Conservation (phyloP, 2,113 vertebrate species). For the Todiramphus chloris region DNA sequence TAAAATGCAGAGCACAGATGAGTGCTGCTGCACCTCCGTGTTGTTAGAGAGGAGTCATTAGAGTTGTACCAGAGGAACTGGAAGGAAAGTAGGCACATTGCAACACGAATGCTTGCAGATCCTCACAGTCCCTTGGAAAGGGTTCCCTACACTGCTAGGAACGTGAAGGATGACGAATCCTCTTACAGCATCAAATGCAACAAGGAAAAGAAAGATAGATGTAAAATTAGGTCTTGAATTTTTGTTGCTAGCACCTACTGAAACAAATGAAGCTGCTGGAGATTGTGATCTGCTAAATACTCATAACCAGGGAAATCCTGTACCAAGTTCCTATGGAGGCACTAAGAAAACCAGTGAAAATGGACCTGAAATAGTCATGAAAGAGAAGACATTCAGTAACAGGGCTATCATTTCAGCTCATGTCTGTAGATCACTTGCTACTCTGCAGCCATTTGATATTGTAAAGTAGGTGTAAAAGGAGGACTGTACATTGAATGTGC, state of each 20-base stretch:
- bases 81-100: background rate
- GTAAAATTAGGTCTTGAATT: background rate
- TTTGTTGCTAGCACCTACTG: background rate
- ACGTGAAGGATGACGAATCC: background rate
- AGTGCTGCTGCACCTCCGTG: background rate
- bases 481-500: background rate
- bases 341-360: background rate
- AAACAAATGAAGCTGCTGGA: background rate
- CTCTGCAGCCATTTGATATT: background rate
- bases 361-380: background rate
- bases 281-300: background rate
- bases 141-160: background rate
- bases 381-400: background rate
- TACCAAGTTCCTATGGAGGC: background rate
- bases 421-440: background rate
- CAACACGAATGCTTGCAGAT: background rate
- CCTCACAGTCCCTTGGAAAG: background rate
- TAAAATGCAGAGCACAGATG: background rate
- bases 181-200: background rate
- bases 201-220: background rate
- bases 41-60: background rate
- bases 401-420: background rate
- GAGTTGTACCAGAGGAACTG: background rate
- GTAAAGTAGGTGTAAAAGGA: background rate
- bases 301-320: accelerated